Percentiles rank a stretch among this genome's conserved stretches.
Conservation (phyloP, 2,797 vertebrate species). For the Anableps anableps region DNA sequence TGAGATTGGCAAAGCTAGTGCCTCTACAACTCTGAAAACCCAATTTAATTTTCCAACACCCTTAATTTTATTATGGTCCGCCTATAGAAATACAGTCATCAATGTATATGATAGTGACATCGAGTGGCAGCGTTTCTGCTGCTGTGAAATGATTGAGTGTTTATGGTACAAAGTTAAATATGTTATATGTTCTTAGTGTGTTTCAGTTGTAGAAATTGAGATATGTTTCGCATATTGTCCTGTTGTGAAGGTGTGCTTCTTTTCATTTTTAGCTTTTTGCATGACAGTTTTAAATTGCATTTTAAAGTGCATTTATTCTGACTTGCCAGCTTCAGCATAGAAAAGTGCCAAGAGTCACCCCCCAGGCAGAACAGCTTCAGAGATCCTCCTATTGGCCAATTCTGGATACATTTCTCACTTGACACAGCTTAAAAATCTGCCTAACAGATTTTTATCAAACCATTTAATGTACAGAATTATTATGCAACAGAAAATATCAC, state of each 20-base stretch:
- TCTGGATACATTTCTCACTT: background rate
- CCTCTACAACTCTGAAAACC: slow-evolving; percentile 66
- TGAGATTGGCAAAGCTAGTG: slow-evolving; percentile 70
- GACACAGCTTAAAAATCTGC: background rate
- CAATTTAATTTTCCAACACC: slow-evolving; percentile 75
- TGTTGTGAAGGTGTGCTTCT: background rate
- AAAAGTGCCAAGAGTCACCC: background rate
- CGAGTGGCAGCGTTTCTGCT: background rate
- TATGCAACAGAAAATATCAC: background rate
- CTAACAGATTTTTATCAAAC: background rate
- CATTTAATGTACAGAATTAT: background rate
- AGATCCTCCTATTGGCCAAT: background rate
- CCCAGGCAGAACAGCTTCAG: background rate
- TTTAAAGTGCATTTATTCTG: background rate
- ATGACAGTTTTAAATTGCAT: background rate
- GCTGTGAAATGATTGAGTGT: background rate
- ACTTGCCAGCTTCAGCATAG: background rate
- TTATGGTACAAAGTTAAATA: background rate
- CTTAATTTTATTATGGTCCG: slow-evolving; percentile 60
- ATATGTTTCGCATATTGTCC: background rate
- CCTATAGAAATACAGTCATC: slow-evolving; percentile 66
- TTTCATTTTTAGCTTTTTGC: background rate
- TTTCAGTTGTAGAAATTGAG: background rate
- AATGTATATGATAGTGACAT: slow-evolving; percentile 61
- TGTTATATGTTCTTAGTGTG: background rate